Percentiles rank a stretch among this genome's conserved stretches.
These are phyloP conservation scores for Rhinoderma darwinii DNA, from an alignment of 2,113 vertebrate species.

Conservation along the genomic window DNA sequence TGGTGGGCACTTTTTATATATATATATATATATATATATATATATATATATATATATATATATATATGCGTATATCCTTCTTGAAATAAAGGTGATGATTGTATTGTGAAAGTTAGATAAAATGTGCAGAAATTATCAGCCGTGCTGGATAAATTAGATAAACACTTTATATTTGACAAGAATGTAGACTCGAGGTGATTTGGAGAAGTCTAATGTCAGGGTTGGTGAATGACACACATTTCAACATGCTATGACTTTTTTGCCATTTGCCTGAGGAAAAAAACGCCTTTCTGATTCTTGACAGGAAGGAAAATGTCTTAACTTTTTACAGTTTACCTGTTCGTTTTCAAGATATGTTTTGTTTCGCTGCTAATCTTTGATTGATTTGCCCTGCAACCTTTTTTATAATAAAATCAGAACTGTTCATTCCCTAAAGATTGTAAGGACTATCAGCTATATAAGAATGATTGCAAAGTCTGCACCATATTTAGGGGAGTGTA, in stretches of 20 bases:
- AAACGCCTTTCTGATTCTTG: background rate
- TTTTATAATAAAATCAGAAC: background rate
- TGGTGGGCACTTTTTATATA: too few relatives aligned
- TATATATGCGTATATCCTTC: too few relatives aligned
- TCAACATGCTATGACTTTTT: background rate
- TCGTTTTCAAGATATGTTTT: background rate
- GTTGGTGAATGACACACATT: background rate
- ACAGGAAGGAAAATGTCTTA: background rate
- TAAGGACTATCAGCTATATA: background rate
- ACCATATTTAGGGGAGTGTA: too few relatives aligned
- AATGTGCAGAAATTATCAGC: background rate
- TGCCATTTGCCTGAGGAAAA: background rate
- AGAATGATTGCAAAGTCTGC: too few relatives aligned
- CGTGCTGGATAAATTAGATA: background rate
- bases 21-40: too few relatives aligned
- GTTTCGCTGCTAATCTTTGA: background rate
- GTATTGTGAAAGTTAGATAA: background rate
- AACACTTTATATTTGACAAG: background rate
- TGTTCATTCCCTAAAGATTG: background rate
- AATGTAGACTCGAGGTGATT: background rate
- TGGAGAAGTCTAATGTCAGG: background rate
- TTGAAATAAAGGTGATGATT: background rate
- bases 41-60: too few relatives aligned
- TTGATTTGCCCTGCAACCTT: background rate
- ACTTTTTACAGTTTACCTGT: background rate